Evolutionary conservation across 2,113 vertebrate genomes (phyloP).

Genomic region (Phocoena sinus): DNA sequence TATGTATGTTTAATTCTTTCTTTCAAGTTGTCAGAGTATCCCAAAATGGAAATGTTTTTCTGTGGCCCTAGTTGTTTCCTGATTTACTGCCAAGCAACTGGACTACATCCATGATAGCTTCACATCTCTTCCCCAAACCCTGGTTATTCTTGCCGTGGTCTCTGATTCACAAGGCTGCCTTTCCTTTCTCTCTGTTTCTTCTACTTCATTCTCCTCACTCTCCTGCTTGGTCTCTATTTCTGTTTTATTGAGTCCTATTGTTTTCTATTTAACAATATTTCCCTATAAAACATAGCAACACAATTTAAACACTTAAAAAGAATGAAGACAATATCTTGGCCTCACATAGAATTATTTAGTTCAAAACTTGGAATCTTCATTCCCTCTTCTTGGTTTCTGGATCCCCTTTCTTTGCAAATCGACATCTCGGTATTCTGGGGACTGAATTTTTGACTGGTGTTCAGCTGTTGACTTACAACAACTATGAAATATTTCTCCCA

Average conservation of each 20-base stretch:
- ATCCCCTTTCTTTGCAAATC: not conserved
- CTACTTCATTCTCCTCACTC: not conserved
- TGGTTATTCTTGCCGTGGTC: fast-evolving
- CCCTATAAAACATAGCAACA: not conserved
- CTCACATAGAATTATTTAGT: not conserved
- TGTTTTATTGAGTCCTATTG: not conserved
- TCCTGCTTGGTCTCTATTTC: not conserved
- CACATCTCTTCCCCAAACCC: not conserved
- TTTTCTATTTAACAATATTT: not conserved
- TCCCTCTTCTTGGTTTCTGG: not conserved
- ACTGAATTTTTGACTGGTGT: not conserved
- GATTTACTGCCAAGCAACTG: not conserved
- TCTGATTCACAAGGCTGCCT: not conserved
- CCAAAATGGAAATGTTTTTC: not conserved
- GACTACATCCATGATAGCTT: not conserved
- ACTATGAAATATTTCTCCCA: not conserved
- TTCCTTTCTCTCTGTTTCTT: not conserved
- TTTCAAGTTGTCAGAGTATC: not conserved
- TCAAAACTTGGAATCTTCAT: not conserved
- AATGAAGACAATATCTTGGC: not conserved
- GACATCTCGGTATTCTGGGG: not conserved
- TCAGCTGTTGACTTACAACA: not conserved
- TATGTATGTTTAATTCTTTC: not conserved
- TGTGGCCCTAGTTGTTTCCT: not conserved
- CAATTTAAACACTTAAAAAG: not conserved